A percentile compares a stretch with the other conserved stretches of the same genome.
These are phyloP conservation scores for Polietes domitor DNA, from an alignment of 2,888 invertebrate genomes.

Conservation along the genomic window DNA sequence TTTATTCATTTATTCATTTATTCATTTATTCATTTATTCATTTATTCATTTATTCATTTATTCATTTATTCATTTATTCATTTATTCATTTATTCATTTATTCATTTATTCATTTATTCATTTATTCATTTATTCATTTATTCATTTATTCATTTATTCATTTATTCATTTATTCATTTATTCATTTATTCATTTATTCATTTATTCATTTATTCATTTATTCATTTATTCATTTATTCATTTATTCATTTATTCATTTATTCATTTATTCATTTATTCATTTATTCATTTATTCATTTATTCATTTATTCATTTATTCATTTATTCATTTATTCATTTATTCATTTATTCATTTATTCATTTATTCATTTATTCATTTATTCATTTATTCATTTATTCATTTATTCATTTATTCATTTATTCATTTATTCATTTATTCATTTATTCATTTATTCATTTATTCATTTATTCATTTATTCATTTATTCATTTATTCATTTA, in stretches of 20 bases:
- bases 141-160: too few relatives aligned
- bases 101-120: too few relatives aligned
- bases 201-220: too few relatives aligned
- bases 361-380: neutral
- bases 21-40: too few relatives aligned
- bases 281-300: neutral
- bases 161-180: too few relatives aligned
- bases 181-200: too few relatives aligned
- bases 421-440: constrained; percentile 2
- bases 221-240: too few relatives aligned
- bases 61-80: too few relatives aligned
- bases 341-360: neutral
- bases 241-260: neutral
- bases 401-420: constrained; percentile 5
- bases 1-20: too few relatives aligned
- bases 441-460: neutral
- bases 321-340: neutral
- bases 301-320: neutral
- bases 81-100: too few relatives aligned
- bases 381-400: neutral
- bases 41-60: too few relatives aligned
- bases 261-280: neutral
- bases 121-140: too few relatives aligned
- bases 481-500: constrained; percentile 2
- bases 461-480: constrained; percentile 8